Evolutionary conservation across 2,888 invertebrate species (phyloP).

Genomic region (Pandemis cinnamomeana): DNA sequence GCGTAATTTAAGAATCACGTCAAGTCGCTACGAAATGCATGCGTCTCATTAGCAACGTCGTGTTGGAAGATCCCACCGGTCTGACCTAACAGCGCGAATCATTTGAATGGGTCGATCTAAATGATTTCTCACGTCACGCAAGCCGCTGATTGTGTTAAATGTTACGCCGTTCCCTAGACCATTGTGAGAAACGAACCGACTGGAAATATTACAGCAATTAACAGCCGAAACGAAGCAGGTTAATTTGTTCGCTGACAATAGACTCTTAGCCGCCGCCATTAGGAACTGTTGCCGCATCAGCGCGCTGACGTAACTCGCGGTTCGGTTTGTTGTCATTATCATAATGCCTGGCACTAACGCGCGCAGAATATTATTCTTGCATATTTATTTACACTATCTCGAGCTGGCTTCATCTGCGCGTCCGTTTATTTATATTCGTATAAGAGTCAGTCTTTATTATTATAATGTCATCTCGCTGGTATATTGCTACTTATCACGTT

Average conservation of each 20-base stretch:
- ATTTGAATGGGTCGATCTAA: slow-evolving; percentile 34
- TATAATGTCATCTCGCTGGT: slow-evolving; percentile 2
- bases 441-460: slow-evolving; percentile 15
- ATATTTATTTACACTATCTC: slow-evolving; percentile 17
- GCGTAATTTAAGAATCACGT: not conserved
- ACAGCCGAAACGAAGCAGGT: slow-evolving; percentile 57
- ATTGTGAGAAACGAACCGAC: slow-evolving; percentile 63
- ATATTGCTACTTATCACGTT: slow-evolving; percentile 15
- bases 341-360: slow-evolving; percentile 4
- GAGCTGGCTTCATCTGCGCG: slow-evolving; percentile 9
- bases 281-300: slow-evolving; percentile 45
- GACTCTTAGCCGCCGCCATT: slow-evolving; percentile 43
- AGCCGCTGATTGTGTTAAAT: slow-evolving; percentile 59
- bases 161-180: slow-evolving; percentile 69
- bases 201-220: slow-evolving; percentile 74
- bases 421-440: slow-evolving; percentile 16
- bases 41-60: slow-evolving; percentile 14
- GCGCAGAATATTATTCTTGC: slow-evolving; percentile 14
- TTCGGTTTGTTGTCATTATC: slow-evolving; percentile 5
- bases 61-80: slow-evolving; percentile 53
- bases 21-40: slow-evolving; percentile 1
- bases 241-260: slow-evolving; percentile 54
- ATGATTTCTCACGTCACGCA: slow-evolving; percentile 42
- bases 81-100: slow-evolving; percentile 42
- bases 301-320: slow-evolving; percentile 4